phyloP scores from a whole-genome alignment of 2,113 vertebrate genomes.

The Pangasianodon gigas region DNA sequence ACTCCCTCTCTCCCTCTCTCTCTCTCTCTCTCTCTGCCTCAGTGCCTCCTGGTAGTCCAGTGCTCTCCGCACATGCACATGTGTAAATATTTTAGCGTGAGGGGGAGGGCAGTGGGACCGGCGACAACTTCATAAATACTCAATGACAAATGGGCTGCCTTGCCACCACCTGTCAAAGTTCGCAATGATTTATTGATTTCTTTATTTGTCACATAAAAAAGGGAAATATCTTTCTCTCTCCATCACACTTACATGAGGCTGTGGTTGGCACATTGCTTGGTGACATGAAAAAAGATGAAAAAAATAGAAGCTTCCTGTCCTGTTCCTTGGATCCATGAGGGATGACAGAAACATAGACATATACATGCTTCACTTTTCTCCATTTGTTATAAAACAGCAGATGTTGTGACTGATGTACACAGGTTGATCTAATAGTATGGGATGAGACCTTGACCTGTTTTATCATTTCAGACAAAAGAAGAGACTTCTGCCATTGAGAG shows the following conservation, averaged over 20 bases:
- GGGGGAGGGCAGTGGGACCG: slow-evolving; percentile 44
- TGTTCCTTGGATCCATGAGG: slow-evolving; percentile 34
- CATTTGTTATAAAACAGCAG: slow-evolving; percentile 2
- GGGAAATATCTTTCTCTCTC: slow-evolving; percentile 54
- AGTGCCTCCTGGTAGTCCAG: slow-evolving; percentile 56
- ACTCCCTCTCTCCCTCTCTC: neutral
- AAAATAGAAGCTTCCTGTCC: slow-evolving; percentile 21
- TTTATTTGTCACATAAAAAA: slow-evolving; percentile 76
- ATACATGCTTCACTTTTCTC: slow-evolving; percentile 24
- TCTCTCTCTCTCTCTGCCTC: slow-evolving; percentile 4
- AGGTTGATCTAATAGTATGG: neutral
- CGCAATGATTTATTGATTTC: slow-evolving; percentile 79
- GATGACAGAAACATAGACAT: slow-evolving; percentile 28
- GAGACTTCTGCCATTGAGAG: neutral
- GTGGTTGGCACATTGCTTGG: slow-evolving; percentile 34
- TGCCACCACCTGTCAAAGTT: slow-evolving; percentile 67
- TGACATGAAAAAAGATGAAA: slow-evolving; percentile 35
- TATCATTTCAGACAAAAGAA: neutral
- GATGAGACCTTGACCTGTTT: neutral
- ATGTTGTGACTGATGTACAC: neutral
- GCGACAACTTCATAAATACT: slow-evolving; percentile 77
- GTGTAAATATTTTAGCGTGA: slow-evolving; percentile 74
- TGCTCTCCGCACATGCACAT: slow-evolving; percentile 69
- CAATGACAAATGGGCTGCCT: slow-evolving; percentile 70
- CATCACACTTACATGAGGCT: slow-evolving; percentile 38